Base-by-base conservation (phyloP, 2,797 vertebrate genomes). In the Esox lucius region DNA sequence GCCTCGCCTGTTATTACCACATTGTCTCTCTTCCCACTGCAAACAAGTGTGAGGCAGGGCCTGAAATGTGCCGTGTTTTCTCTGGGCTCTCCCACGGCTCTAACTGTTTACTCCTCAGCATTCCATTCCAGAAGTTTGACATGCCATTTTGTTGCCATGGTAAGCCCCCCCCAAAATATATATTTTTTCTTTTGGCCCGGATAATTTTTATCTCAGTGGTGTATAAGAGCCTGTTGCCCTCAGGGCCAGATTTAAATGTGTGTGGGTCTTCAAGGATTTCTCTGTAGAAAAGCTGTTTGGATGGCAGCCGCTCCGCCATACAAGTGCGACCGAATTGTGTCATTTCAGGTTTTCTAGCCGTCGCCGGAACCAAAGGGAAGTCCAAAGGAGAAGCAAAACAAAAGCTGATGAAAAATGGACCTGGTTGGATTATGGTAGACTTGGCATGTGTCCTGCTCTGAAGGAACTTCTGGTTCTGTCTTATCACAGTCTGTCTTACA, bases 241-340 rank as follows among this genome's bases (percentile, higher is more conserved):
- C 86, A 88, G 93, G 94, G 94, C 91, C 91, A 93, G 93, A 94
- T 94, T 94, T 94, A 93, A 93, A 94, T 94, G 93, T 94, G 94
- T 95, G 94, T 94, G 94, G 92, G 93, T 94, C 93, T 93, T 94
- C 91, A 94, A 94, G 92, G 93, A 92, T 94, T 94, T 94, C 90
- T 90, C 81, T 80, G 83, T 86, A 92, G 91, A 93, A 94, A 94
- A 94, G 92, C 93, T 86, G 85, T 91, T 94, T 94, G 93, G 93
- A 94, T 93, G 84, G 84, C 83, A 92, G 90, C 92, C 90, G 82
- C 86, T 81, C 84, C 74, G 78, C 92, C 88, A 94, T 93, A 94
- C 93, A 93, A 93, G 92, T 93, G 90, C 90, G 90, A 94, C 93
- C 88, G 92, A 94, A 94, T 94, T 94, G 91, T 94, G 94, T 95